phyloP scores from a whole-genome alignment of 2,888 invertebrate species.

The Muschampia plurimacula region DNA sequence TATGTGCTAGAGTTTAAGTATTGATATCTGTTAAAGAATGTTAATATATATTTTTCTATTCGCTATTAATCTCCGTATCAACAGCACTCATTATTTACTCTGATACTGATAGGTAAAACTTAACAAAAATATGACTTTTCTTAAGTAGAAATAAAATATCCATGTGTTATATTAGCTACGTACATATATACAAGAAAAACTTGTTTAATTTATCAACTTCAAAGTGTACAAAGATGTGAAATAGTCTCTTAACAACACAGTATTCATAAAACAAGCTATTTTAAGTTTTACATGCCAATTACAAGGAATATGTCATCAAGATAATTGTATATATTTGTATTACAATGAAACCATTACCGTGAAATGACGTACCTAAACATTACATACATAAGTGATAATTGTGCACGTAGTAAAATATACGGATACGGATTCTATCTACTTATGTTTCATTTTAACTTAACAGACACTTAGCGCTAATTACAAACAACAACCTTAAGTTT shows the following conservation, averaged over 20 bases:
- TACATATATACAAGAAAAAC: no score
- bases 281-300: constrained; percentile 50
- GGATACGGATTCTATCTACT: constrained; percentile 77
- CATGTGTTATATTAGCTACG: no score
- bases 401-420: constrained; percentile 64
- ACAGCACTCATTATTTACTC: no score
- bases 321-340: constrained; percentile 61
- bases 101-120: no score
- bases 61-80: no score
- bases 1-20: no score
- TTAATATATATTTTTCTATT: no score
- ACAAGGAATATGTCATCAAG: constrained; percentile 60
- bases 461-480: constrained; percentile 82
- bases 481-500: constrained; percentile 52
- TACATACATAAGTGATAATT: constrained; percentile 73
- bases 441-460: constrained; percentile 79
- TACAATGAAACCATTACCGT: constrained; percentile 60
- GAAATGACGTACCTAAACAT: constrained; percentile 61
- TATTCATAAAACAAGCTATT: constrained; percentile 8
- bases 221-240: not conserved
- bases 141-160: no score
- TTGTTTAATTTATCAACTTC: no score
- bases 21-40: no score
- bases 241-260: constrained; percentile 8
- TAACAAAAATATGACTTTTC: no score